phyloP scores from a whole-genome alignment of 2,888 invertebrate species.

The Thecocarcelia acutangulata region DNA sequence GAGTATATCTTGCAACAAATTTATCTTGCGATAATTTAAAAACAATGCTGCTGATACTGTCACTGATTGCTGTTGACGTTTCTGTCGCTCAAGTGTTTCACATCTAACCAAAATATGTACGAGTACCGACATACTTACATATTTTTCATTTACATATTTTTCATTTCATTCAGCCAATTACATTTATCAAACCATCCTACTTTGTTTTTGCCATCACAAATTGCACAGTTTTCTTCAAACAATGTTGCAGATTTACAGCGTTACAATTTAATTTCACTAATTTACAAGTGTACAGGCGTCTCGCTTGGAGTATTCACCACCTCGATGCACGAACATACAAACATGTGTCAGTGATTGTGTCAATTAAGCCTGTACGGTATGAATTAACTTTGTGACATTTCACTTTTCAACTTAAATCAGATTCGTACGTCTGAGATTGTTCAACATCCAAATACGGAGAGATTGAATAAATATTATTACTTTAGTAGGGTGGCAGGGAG shows the following conservation, averaged over 20 bases:
- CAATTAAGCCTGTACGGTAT: slow-evolving; percentile 63
- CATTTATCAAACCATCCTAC: neutral
- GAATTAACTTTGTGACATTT: slow-evolving; percentile 67
- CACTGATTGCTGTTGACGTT: slow-evolving; percentile 62
- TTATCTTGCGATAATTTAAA: neutral
- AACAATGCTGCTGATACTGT: slow-evolving; percentile 48
- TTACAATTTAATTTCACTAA: slow-evolving; percentile 60
- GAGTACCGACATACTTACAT: no score
- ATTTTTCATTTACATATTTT: slow-evolving; percentile 46
- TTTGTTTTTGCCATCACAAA: neutral
- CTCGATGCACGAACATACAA: slow-evolving; percentile 9
- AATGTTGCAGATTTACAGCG: slow-evolving; percentile 16
- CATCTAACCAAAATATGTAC: neutral
- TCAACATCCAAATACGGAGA: neutral
- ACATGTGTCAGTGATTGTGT: slow-evolving; percentile 66
- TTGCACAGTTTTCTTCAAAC: neutral
- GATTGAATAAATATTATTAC: slow-evolving; percentile 24
- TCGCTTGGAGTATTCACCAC: neutral
- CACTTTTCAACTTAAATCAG: slow-evolving; percentile 51
- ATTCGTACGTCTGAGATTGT: slow-evolving; percentile 13
- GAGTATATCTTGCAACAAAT: neutral
- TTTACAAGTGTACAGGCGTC: slow-evolving; percentile 52
- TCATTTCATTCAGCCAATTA: slow-evolving; percentile 54
- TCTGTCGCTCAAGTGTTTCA: slow-evolving; percentile 59
- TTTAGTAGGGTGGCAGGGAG: neutral